Conservation (phyloP, 2,113 vertebrate species). For the Lagopus leucura region DNA sequence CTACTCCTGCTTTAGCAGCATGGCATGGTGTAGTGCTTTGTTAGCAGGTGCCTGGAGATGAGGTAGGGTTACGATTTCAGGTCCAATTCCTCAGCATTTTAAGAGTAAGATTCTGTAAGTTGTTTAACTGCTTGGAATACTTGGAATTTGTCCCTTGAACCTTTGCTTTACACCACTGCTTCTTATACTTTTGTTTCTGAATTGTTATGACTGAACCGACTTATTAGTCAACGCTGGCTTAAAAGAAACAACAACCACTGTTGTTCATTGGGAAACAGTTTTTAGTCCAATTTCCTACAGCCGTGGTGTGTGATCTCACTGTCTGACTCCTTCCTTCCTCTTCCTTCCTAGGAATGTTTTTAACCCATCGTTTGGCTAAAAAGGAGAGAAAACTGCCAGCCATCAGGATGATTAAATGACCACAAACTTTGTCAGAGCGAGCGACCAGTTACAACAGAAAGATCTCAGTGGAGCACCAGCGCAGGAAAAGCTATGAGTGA, state of each 20-base stretch:
- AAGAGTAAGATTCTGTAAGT: background rate
- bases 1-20: background rate
- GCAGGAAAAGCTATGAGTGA: background rate
- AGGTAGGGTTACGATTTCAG: background rate
- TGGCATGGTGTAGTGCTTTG: background rate
- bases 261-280: background rate
- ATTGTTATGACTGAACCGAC: background rate
- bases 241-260: background rate
- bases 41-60: background rate
- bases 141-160: background rate
- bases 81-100: background rate
- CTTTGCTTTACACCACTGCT: background rate
- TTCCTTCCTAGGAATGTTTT: constrained; percentile 42
- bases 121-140: background rate
- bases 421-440: background rate
- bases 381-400: background rate
- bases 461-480: background rate
- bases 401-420: background rate
- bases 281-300: constrained; percentile 34
- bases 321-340: constrained; percentile 64
- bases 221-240: background rate
- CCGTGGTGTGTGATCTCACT: background rate
- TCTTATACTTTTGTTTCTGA: background rate
- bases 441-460: background rate
- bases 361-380: constrained; percentile 23